A percentile compares a stretch with the other conserved stretches of the same genome.
Conservation (phyloP, 2,797 vertebrate species). For the Phoebastria nigripes region DNA sequence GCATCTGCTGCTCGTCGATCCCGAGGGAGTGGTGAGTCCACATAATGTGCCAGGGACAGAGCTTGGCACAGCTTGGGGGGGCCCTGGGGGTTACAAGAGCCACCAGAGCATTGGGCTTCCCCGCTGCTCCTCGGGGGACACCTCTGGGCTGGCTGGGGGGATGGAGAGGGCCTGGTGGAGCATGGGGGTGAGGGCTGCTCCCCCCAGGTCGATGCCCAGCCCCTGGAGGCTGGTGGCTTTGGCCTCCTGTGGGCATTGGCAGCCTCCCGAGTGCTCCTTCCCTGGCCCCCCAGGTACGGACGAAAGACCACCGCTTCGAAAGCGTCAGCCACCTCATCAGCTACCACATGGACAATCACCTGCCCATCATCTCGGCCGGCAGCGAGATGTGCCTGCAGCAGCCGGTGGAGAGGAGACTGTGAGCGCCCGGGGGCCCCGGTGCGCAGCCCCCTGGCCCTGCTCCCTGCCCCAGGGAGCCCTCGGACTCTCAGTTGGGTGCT, state of each 20-base stretch:
- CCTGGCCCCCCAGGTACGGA: conserved; percentile 81
- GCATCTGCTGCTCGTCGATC: conserved; percentile 94
- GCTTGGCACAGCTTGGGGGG: accelerated
- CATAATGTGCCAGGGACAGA: accelerated
- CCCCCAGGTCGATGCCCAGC: not conserved
- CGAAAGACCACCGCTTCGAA: conserved; percentile 96
- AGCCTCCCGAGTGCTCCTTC: not conserved
- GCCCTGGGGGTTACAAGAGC: not conserved
- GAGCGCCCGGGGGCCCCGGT: not conserved
- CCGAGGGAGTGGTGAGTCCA: conserved; percentile 93
- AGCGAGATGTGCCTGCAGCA: conserved; percentile 96
- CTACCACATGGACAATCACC: conserved; percentile 98
- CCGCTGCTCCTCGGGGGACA: accelerated
- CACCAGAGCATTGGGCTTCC: not conserved
- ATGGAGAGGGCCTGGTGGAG: not conserved
- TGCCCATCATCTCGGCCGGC: conserved; percentile 95
- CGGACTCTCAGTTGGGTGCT: not conserved
- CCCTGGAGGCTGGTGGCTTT: not conserved
- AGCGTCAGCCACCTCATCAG: conserved; percentile 97
- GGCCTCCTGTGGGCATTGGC: accelerated
- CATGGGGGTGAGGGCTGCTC: not conserved
- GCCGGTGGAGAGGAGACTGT: conserved; percentile 89
- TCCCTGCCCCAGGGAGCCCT: not conserved
- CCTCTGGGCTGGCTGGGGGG: not conserved
- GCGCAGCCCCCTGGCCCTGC: not conserved